Conservation (phyloP, 1,140 invertebrate species). For the Lucilia sericata region DNA sequence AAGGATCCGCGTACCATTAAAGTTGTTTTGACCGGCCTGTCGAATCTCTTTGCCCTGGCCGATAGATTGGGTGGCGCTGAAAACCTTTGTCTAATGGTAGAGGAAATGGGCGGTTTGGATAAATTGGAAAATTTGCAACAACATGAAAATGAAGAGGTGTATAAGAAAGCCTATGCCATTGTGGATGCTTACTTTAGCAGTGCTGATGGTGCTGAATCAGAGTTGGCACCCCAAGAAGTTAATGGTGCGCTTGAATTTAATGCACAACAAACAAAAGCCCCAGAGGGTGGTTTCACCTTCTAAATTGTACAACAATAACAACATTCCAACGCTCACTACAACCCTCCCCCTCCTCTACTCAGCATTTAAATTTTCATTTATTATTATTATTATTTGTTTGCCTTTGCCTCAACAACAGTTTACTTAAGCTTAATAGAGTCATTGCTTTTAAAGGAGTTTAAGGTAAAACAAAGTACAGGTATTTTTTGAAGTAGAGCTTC, state of each 20-base stretch:
- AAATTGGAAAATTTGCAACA: slow-evolving; percentile 93
- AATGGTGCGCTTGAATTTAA: slow-evolving; percentile 64
- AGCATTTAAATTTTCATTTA: no score
- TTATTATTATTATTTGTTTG: neutral
- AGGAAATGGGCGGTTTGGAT: slow-evolving; percentile 91
- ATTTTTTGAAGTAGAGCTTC: no score
- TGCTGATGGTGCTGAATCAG: slow-evolving; percentile 67
- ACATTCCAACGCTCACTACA: no score
- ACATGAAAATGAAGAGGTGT: slow-evolving; percentile 97
- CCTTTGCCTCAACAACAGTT: neutral
- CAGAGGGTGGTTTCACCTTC: slow-evolving; percentile 64
- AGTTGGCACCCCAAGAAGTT: slow-evolving; percentile 64
- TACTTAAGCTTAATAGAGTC: neutral
- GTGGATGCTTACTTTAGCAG: slow-evolving; percentile 86
- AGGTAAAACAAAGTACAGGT: no score
- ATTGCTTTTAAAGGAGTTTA: neutral
- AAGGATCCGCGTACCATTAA: slow-evolving; percentile 83
- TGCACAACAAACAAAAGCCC: slow-evolving; percentile 58
- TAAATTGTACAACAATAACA: slow-evolving; percentile 46
- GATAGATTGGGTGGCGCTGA: slow-evolving; percentile 81
- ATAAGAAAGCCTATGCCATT: slow-evolving; percentile 83
- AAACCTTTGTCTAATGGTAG: slow-evolving; percentile 82
- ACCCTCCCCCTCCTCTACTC: no score
- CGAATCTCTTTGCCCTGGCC: slow-evolving; percentile 80
- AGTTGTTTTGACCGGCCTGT: slow-evolving; percentile 89